Evolutionary conservation across 2,888 invertebrate species (phyloP).

Genomic region (Pristionchus japonicus): DNA sequence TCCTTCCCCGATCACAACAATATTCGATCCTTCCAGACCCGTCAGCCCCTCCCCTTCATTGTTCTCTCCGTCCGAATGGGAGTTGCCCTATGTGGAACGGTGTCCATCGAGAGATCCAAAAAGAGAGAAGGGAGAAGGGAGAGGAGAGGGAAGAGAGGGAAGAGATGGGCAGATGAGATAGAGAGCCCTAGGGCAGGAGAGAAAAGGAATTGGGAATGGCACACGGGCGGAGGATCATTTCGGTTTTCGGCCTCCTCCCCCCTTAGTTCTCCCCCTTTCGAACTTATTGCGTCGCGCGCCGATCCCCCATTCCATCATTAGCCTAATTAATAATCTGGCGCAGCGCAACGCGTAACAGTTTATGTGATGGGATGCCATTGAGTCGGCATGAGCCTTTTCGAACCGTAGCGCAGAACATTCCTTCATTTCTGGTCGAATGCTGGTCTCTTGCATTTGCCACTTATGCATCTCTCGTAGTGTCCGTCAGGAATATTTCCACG

Average conservation of each 20-base stretch:
- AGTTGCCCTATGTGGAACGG: constrained; percentile 36
- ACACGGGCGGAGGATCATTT: constrained; percentile 35
- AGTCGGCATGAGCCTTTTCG: background rate
- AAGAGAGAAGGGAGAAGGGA: background rate
- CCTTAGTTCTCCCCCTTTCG: background rate
- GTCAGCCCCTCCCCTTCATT: background rate
- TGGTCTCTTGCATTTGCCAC: background rate
- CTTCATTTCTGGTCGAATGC: background rate
- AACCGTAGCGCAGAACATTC: too few relatives aligned
- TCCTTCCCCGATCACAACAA: background rate
- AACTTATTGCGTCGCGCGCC: background rate
- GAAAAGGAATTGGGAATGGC: constrained; percentile 9
- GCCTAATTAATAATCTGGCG: background rate
- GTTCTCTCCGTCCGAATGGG: background rate
- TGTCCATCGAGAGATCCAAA: constrained; percentile 1
- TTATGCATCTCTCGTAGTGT: too few relatives aligned
- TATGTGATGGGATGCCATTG: background rate
- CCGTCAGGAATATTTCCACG: too few relatives aligned
- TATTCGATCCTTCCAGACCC: background rate
- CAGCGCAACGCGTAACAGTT: background rate
- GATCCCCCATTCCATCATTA: background rate
- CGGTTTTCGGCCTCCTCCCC: constrained; percentile 39
- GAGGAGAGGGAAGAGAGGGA: background rate
- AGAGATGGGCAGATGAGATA: background rate
- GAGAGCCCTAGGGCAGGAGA: constrained; percentile 14